Evolutionary conservation across 2,797 vertebrate species (phyloP).

Genomic region (Rhinatrema bivittatum): DNA sequence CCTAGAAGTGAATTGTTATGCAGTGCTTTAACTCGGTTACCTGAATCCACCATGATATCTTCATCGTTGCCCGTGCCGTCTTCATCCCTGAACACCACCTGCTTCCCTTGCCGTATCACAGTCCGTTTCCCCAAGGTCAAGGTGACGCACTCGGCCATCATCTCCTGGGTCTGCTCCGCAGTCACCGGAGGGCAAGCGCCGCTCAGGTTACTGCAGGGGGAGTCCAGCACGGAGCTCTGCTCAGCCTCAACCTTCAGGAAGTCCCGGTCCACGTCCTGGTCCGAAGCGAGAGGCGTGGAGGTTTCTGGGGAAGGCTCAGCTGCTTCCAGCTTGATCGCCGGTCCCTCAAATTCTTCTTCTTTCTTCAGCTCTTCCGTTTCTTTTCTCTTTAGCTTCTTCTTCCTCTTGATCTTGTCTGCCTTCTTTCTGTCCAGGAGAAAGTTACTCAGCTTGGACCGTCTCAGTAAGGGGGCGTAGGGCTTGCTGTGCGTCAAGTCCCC

Average conservation of each 20-base stretch:
- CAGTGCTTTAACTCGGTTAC: constrained; percentile 62
- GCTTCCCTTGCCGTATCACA: constrained; percentile 90
- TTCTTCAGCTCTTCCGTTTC: constrained; percentile 41
- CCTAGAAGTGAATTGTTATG: too few relatives aligned
- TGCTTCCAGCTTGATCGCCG: constrained; percentile 72
- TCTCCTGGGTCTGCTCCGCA: constrained; percentile 36
- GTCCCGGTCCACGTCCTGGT: too few relatives aligned
- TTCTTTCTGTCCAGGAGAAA: constrained; percentile 78
- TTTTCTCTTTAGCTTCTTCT: constrained; percentile 77
- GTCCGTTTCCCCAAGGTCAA: constrained; percentile 67
- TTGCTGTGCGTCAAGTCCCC: constrained; percentile 52
- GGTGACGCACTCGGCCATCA: constrained; percentile 55
- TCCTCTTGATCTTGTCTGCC: constrained; percentile 81
- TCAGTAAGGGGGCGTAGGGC: constrained; percentile 42
- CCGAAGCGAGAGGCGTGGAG: constrained; percentile 26
- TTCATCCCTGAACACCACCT: constrained; percentile 93
- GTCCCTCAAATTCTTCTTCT: constrained; percentile 45
- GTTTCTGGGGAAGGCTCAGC: constrained; percentile 55
- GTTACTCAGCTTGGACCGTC: constrained; percentile 53
- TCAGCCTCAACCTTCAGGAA: constrained; percentile 41
- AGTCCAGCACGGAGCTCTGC: constrained; percentile 50
- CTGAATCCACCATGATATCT: constrained; percentile 98
- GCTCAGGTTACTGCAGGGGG: constrained; percentile 39
- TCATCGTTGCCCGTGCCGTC: constrained; percentile 88
- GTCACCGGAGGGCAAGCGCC: constrained; percentile 33